Base-by-base conservation (phyloP, 2,888 invertebrate genomes). In the Orgyia antiqua region DNA sequence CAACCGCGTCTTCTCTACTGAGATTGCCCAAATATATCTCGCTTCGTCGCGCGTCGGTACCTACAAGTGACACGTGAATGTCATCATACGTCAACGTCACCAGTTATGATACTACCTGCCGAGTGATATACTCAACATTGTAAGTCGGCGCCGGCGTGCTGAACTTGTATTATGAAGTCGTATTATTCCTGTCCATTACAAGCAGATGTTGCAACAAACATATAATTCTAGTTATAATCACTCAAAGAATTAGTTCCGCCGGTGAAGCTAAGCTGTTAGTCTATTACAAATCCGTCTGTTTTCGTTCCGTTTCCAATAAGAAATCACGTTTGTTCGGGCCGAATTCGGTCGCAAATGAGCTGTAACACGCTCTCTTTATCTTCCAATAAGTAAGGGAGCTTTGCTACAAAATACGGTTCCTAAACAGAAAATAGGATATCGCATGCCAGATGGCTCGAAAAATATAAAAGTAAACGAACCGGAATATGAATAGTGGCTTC, bases 361-460 rank as follows among this genome's bases (percentile, higher is more conserved):
- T 82, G 79, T 76, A 82, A 79, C 78, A 75, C 66, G 69, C 69
- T 61, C 74, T 70, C 67, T 79, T 80, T 82, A 80, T 82, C 80
- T 76, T 68, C 69, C 71, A 78, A 75, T 78, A 79, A 77, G 71
- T 76, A 73, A 77, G 59, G 64, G 59, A 68, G 66, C 69, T 75
- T 73, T 36, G 50, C 51, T 48, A 55, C 58, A 58, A 69, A 72
- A 72, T 63, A 58, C 58, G 54, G 55, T 57, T 59, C 58, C 59
- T 58, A 64, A 65, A 63, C 59, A 60, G 56, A 60, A 65, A 71
- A 66, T 61, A 56, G 51, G 49, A 58, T 55, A 61, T 57, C 58
- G 56, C 55, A 67, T 68, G 66, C 74, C 79, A 76, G 76, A 74
- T 76, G 83, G 73, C 72, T 68, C 47, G 69, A 71, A 76, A 72